phyloP scores from a whole-genome alignment of 2,113 vertebrate species.

The Morone chrysops region DNA sequence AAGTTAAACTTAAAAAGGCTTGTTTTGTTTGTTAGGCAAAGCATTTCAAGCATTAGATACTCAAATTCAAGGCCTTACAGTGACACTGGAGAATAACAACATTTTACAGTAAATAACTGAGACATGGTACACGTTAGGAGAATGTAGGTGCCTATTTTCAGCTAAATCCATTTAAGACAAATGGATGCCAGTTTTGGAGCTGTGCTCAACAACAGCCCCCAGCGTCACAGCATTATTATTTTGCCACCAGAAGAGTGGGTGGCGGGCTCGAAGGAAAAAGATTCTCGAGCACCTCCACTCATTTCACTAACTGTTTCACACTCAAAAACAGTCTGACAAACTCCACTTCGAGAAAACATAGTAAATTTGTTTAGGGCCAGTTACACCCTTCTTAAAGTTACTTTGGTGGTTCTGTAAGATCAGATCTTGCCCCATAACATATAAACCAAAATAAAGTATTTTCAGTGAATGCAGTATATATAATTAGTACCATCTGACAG shows the following conservation, averaged over 20 bases:
- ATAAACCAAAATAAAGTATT: conserved; percentile 27
- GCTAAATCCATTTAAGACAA: conserved; percentile 56
- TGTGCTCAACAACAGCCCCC: conserved; percentile 47
- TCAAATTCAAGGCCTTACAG: neutral
- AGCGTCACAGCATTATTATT: conserved; percentile 52
- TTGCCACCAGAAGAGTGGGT: conserved; percentile 63
- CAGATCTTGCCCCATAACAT: neutral
- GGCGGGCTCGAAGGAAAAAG: conserved; percentile 42
- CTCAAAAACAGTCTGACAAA: conserved; percentile 10
- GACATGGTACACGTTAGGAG: neutral
- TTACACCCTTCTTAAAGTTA: neutral
- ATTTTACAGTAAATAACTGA: conserved; percentile 15
- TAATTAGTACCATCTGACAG: conserved; percentile 51
- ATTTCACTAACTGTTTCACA: conserved; percentile 44
- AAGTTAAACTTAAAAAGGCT: neutral
- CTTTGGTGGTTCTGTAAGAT: neutral
- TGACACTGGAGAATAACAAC: neutral
- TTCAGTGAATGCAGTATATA: conserved; percentile 39
- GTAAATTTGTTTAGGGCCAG: neutral
- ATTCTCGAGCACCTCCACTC: conserved; percentile 60
- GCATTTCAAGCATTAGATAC: neutral
- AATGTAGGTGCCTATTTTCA: neutral
- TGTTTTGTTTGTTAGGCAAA: neutral
- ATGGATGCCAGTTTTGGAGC: conserved; percentile 48
- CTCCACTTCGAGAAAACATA: conserved; percentile 1